Evolutionary conservation across 2,888 invertebrate species (phyloP).

Genomic region (Augochlorella aurata): DNA sequence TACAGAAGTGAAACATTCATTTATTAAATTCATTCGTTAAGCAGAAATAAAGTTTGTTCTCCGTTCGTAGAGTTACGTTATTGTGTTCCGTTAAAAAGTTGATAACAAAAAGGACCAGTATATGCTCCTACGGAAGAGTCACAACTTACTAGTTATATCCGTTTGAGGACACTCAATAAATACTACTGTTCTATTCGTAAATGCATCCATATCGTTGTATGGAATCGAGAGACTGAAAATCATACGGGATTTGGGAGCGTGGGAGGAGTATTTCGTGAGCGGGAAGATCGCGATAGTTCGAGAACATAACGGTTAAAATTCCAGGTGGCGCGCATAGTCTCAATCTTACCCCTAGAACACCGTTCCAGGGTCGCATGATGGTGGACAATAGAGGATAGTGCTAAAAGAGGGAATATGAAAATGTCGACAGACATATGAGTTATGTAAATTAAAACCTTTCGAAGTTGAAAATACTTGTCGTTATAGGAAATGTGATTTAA

Average conservation of each 20-base stretch:
- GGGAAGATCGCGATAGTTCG: slow-evolving; percentile 44
- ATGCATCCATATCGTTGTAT: slow-evolving; percentile 62
- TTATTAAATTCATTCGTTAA: slow-evolving; percentile 66
- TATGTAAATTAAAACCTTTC: not conserved
- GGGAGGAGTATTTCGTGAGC: not conserved
- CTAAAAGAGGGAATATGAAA: not conserved
- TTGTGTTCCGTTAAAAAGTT: slow-evolving; percentile 59
- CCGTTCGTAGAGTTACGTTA: slow-evolving; percentile 54
- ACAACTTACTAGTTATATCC: slow-evolving; percentile 61
- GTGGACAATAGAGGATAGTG: too few relatives aligned
- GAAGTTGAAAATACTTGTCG: not conserved
- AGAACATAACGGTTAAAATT: not conserved
- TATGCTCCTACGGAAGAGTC: slow-evolving; percentile 59
- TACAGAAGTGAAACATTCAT: slow-evolving; percentile 58
- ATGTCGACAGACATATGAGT: not conserved
- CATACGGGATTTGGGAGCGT: slow-evolving; percentile 28
- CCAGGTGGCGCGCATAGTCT: not conserved
- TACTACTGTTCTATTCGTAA: slow-evolving; percentile 66
- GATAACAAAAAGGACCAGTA: slow-evolving; percentile 60
- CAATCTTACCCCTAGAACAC: not conserved
- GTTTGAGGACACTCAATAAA: slow-evolving; percentile 63
- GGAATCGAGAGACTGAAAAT: slow-evolving; percentile 56
- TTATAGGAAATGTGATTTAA: not conserved
- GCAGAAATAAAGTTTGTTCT: slow-evolving; percentile 58
- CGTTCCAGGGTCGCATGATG: not conserved